These are phyloP conservation scores for Philotrypesis tridentata DNA, from an alignment of 1,140 invertebrate genomes.

Conservation along the genomic window DNA sequence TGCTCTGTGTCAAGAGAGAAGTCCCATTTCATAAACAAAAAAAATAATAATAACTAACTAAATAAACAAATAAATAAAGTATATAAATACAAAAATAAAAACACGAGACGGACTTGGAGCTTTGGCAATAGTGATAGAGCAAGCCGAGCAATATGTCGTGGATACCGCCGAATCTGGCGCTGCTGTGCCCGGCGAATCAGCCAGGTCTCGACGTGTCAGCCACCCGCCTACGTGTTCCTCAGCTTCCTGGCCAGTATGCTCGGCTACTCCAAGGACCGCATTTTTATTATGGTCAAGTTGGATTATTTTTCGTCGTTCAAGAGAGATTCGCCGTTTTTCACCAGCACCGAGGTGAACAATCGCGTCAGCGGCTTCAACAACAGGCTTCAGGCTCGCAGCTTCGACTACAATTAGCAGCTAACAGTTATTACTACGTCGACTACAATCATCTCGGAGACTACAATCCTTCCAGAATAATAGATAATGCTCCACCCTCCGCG, in stretches of 20 bases:
- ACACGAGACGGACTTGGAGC: not conserved
- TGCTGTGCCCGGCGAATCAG: conserved; percentile 72
- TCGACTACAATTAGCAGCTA: not conserved
- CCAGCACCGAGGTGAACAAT: not conserved
- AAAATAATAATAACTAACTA: too few species aligned
- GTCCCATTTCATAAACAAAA: too few species aligned
- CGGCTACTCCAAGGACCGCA: conserved; percentile 71
- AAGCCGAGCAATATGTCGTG: conserved; percentile 71
- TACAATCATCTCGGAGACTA: not conserved
- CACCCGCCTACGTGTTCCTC: conserved; percentile 75
- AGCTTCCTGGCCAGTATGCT: conserved; percentile 75
- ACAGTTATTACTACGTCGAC: not conserved
- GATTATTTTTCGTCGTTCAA: not conserved
- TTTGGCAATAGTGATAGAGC: not conserved
- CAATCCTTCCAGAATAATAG: not conserved
- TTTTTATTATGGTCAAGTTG: not conserved
- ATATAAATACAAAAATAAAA: too few species aligned
- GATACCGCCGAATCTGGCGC: conserved; percentile 75
- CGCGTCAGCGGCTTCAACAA: not conserved
- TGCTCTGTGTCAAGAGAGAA: too few species aligned
- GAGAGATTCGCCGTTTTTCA: not conserved
- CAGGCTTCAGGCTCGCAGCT: conserved; percentile 1
- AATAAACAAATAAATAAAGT: too few species aligned
- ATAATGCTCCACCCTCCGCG: not conserved
- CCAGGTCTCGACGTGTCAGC: conserved; percentile 75